Conservation (phyloP, 2,113 vertebrate species). For the Hipposideros armiger region DNA sequence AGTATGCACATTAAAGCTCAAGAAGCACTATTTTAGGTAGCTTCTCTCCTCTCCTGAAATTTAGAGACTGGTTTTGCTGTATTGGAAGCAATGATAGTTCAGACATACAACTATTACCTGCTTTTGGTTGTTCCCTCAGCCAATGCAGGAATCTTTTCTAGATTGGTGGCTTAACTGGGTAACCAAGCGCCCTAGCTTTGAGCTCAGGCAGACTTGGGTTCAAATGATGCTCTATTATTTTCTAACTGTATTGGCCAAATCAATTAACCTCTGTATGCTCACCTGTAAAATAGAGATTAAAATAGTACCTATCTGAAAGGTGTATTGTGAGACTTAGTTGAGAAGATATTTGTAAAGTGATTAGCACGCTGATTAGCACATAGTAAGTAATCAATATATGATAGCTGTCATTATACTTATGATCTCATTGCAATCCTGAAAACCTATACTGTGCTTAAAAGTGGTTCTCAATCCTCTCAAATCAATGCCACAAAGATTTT, state of each 20-base stretch:
- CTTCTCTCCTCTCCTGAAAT: not conserved
- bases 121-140: not conserved
- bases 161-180: not conserved
- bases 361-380: not conserved
- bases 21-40: not conserved
- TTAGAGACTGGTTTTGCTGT: not conserved
- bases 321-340: not conserved
- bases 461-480: not conserved
- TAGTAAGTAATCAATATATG: not conserved
- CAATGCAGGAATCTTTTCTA: not conserved
- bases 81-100: not conserved
- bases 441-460: not conserved
- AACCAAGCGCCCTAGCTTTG: not conserved
- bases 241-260: not conserved
- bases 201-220: not conserved
- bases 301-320: not conserved
- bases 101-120: not conserved
- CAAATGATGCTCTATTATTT: not conserved
- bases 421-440: slow-evolving; percentile 8
- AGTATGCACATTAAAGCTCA: not conserved
- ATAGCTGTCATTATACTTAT: not conserved
- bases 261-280: not conserved
- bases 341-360: not conserved
- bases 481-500: not conserved
- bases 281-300: not conserved